A percentile compares a stretch with the other conserved stretches of the same genome.
phyloP scores from a whole-genome alignment of 2,113 vertebrate species.

The Aplodontia rufa region DNA sequence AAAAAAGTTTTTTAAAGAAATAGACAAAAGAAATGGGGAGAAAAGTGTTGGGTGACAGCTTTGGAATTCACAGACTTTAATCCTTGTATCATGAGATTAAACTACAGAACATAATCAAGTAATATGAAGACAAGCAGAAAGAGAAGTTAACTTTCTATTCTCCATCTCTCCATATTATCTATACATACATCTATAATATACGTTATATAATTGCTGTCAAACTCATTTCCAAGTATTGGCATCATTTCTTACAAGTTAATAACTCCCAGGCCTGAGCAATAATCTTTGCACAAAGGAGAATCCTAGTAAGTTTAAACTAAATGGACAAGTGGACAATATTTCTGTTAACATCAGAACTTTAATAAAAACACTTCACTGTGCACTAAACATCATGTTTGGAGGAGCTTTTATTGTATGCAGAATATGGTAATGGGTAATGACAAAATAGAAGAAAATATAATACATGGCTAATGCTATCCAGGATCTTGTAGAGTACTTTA shows the following conservation, averaged over 20 bases:
- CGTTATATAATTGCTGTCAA: neutral
- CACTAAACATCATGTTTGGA: neutral
- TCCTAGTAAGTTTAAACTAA: neutral
- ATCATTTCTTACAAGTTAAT: constrained; percentile 11
- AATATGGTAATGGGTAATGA: neutral
- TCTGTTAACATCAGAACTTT: neutral
- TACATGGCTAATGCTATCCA: neutral
- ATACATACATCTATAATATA: neutral
- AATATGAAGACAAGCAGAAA: constrained; percentile 33
- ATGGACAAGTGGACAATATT: neutral
- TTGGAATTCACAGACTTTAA: neutral
- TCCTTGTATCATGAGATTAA: neutral
- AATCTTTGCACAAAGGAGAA: neutral
- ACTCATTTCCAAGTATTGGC: neutral
- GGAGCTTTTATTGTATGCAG: neutral
- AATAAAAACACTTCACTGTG: neutral
- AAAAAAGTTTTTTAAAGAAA: neutral
- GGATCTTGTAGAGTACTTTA: neutral
- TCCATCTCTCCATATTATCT: neutral
- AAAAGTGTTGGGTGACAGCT: neutral
- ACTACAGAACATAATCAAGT: neutral
- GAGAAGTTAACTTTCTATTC: neutral
- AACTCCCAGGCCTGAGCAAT: neutral
- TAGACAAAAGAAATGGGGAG: neutral
- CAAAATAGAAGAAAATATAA: neutral